Evolutionary conservation across 2,888 invertebrate species (phyloP).

Genomic region (Andrena minutula): DNA sequence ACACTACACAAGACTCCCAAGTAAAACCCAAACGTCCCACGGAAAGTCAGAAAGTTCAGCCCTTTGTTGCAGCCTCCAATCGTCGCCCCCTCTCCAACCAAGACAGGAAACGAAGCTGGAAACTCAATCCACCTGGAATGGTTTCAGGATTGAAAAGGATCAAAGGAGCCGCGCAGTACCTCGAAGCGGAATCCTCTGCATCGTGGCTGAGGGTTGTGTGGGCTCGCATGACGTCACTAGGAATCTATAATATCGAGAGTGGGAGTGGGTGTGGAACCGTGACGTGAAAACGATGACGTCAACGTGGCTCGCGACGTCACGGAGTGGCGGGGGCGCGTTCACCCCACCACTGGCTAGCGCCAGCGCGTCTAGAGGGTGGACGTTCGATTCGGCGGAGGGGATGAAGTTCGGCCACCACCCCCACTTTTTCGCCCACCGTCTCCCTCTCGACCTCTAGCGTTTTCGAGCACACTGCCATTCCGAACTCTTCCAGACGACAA

Average conservation of each 20-base stretch:
- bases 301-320: slow-evolving; percentile 20
- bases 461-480: slow-evolving; percentile 13
- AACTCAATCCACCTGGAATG: not conserved
- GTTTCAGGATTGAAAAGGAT: not conserved
- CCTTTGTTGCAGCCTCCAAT: not conserved
- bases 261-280: not conserved
- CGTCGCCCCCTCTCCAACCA: not conserved
- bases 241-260: not conserved
- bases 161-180: not conserved
- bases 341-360: not conserved
- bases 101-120: not conserved
- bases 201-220: not conserved
- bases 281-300: slow-evolving; percentile 16
- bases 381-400: not conserved
- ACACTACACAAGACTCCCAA: not conserved
- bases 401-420: slow-evolving; percentile 28
- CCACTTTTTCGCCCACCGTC: not conserved
- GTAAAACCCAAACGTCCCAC: not conserved
- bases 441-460: slow-evolving; percentile 21
- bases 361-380: not conserved
- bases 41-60: not conserved
- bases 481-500: slow-evolving; percentile 55
- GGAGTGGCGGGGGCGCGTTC: not conserved
- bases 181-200: not conserved
- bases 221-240: slow-evolving; percentile 8